Evolutionary conservation across 2,113 vertebrate genomes (phyloP).

Genomic region (Sylvia atricapilla): DNA sequence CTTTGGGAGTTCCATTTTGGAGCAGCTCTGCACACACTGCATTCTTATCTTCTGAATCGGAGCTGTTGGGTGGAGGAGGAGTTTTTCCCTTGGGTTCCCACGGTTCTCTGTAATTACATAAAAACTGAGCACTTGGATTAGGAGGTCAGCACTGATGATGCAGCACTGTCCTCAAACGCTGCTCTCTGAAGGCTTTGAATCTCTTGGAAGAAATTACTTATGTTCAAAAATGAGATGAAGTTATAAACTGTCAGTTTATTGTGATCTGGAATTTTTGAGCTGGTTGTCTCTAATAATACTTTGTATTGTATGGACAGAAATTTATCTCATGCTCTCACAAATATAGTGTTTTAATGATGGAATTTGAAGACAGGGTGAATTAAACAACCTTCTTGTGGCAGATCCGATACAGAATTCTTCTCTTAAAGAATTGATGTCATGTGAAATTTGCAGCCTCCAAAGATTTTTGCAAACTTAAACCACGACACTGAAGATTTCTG

Average conservation of each 20-base stretch:
- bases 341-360: background rate
- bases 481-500: background rate
- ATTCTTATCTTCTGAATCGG: conserved; percentile 18
- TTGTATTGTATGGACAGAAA: background rate
- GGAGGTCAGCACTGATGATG: background rate
- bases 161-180: background rate
- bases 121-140: background rate
- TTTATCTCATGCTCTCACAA: background rate
- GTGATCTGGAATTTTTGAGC: background rate
- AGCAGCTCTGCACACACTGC: background rate
- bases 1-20: background rate
- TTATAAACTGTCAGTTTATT: background rate
- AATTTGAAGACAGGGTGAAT: background rate
- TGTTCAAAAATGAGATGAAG: background rate
- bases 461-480: background rate
- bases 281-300: background rate
- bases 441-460: background rate
- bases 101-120: conserved; percentile 5
- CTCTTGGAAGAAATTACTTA: background rate
- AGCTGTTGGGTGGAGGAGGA: background rate
- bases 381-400: background rate
- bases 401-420: background rate
- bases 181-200: background rate
- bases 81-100: conserved; percentile 38
- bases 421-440: fast-evolving